Conservation (phyloP, 1,140 invertebrate genomes). For the Pogonomyrmex californicus region DNA sequence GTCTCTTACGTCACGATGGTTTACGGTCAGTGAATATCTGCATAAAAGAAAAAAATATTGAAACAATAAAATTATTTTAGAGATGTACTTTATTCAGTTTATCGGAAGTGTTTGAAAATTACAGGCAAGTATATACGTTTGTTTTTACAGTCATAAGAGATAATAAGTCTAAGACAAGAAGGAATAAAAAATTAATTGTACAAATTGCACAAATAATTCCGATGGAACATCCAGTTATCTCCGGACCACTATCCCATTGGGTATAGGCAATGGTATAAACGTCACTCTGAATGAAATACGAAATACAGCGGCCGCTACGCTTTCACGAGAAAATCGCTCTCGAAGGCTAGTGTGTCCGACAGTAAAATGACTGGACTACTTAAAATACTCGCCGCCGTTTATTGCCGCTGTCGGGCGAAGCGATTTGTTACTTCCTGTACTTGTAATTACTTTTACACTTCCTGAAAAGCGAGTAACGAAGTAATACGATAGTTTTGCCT, state of each 20-base stretch:
- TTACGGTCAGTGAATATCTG: not conserved
- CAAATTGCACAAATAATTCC: slow-evolving; percentile 7
- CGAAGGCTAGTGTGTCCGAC: slow-evolving; percentile 63
- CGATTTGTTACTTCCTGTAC: slow-evolving; percentile 80
- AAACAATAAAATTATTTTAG: slow-evolving; percentile 26
- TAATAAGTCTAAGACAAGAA: not conserved
- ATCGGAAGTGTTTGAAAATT: not conserved
- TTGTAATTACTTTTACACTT: slow-evolving; percentile 81
- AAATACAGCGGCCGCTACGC: not conserved
- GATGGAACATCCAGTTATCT: slow-evolving; percentile 25
- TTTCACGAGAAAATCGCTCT: slow-evolving; percentile 63
- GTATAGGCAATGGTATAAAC: not conserved
- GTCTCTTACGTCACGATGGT: not conserved
- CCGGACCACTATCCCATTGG: not conserved
- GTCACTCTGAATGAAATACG: slow-evolving; percentile 49
- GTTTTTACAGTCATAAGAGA: not conserved
- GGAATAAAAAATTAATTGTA: slow-evolving; percentile 17
- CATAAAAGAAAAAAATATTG: not conserved
- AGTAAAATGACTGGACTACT: slow-evolving; percentile 75
- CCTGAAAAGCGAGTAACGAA: slow-evolving; percentile 75
- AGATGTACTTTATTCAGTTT: not conserved
- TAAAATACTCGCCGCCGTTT: slow-evolving; percentile 75
- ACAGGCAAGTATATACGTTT: not conserved
- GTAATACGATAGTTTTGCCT: slow-evolving; percentile 64
- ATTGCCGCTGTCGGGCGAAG: slow-evolving; percentile 78